Conservation (phyloP, 35 echinoderm and acorn worm genomes). For the Heliocidaris erythrogramma region DNA sequence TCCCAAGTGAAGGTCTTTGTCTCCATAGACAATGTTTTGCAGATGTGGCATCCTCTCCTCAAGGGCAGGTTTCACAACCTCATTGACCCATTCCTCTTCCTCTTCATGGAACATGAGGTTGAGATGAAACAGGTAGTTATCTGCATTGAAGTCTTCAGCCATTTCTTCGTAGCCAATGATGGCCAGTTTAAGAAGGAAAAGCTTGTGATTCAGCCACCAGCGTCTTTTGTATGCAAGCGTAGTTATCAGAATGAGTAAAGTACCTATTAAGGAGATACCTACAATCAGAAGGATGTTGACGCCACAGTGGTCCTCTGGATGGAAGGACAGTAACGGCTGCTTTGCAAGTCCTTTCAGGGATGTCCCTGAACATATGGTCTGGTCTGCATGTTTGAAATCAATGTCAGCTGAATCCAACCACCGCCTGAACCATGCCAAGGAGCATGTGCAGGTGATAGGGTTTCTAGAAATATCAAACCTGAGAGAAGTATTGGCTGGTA, state of each 20-base stretch:
- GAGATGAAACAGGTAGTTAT: not conserved
- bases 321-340: not conserved
- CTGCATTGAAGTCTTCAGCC: not conserved
- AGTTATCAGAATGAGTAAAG: not conserved
- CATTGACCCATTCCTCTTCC: not conserved
- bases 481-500: not conserved
- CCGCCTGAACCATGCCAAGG: not conserved
- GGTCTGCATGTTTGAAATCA: not conserved
- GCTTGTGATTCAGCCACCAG: conserved; percentile 35
- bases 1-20: not conserved
- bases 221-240: not conserved
- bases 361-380: not conserved
- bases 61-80: not conserved
- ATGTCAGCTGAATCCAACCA: not conserved
- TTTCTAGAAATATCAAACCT: conserved; percentile 11
- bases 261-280: not conserved
- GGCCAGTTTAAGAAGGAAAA: conserved; percentile 11
- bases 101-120: conserved; percentile 31
- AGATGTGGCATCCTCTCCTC: conserved; percentile 34
- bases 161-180: not conserved
- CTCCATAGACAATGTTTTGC: conserved; percentile 4
- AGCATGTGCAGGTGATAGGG: conserved; percentile 1
- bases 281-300: not conserved
- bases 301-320: not conserved
- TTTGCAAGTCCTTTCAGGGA: not conserved